Percentiles rank a stretch among this genome's conserved stretches.
Evolutionary conservation across 2,888 invertebrate species (phyloP).

Genomic region (Rhorus exstirpatorius): DNA sequence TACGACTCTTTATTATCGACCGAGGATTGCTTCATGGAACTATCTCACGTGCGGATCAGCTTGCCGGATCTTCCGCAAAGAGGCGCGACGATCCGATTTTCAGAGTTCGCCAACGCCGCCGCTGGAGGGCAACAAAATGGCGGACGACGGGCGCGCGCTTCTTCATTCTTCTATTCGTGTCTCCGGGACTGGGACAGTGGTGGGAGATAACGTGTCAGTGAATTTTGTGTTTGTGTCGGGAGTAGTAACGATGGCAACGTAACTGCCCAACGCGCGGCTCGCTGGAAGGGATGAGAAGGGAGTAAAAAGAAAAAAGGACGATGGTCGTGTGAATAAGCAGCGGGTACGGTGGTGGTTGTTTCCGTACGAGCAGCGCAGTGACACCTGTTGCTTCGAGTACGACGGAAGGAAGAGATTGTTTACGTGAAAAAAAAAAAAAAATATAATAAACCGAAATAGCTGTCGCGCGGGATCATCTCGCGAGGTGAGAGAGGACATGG

Average conservation of each 20-base stretch:
- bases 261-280: constrained; percentile 50
- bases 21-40: neutral
- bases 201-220: constrained; percentile 17
- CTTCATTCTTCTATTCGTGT: neutral
- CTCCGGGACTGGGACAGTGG: neutral
- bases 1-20: constrained; percentile 34
- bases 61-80: neutral
- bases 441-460: too few species aligned
- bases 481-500: constrained; percentile 83
- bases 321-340: constrained; percentile 48
- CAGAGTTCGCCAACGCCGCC: constrained; percentile 48
- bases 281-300: constrained; percentile 67
- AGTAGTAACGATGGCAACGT: constrained; percentile 68
- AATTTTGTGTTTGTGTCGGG: constrained; percentile 1
- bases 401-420: constrained; percentile 44
- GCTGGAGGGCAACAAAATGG: constrained; percentile 49
- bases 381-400: constrained; percentile 78
- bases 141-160: constrained; percentile 3
- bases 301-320: constrained; percentile 58
- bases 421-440: constrained; percentile 46
- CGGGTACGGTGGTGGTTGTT: constrained; percentile 63
- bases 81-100: neutral
- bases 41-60: neutral
- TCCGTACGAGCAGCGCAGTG: constrained; percentile 73
- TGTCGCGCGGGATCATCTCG: constrained; percentile 82